phyloP scores from a whole-genome alignment of 2,797 vertebrate genomes.

The Astyanax mexicanus region DNA sequence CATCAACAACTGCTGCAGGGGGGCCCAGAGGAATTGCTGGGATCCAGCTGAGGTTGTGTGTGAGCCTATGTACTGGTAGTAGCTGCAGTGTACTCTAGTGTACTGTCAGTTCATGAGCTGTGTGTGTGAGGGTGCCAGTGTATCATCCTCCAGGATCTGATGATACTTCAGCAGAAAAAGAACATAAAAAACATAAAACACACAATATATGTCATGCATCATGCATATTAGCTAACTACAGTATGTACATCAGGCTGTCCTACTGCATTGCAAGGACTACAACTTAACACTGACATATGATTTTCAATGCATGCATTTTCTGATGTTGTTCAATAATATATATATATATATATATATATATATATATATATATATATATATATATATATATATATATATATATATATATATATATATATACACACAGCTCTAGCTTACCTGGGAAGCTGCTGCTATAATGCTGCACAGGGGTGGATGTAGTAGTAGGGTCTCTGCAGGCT shows the following conservation, averaged over 20 bases:
- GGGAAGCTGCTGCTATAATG: no score
- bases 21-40: not conserved
- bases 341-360: no score
- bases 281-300: not conserved
- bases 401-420: no score
- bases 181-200: not conserved
- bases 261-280: no score
- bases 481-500: conserved; percentile 19
- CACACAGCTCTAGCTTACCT: conserved; percentile 23
- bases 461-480: conserved; percentile 9
- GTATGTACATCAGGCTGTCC: not conserved
- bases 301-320: not conserved
- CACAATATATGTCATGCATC: not conserved
- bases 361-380: no score
- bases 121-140: not conserved
- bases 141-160: no score
- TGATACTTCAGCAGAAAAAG: not conserved
- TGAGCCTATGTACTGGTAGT: no score
- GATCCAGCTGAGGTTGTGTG: not conserved
- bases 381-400: no score
- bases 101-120: not conserved
- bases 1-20: not conserved
- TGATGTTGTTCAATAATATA: not conserved
- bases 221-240: no score
- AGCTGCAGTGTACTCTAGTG: not conserved